Evolutionary conservation across 2,113 vertebrate species (phyloP).

Genomic region (Symphodus melops): DNA sequence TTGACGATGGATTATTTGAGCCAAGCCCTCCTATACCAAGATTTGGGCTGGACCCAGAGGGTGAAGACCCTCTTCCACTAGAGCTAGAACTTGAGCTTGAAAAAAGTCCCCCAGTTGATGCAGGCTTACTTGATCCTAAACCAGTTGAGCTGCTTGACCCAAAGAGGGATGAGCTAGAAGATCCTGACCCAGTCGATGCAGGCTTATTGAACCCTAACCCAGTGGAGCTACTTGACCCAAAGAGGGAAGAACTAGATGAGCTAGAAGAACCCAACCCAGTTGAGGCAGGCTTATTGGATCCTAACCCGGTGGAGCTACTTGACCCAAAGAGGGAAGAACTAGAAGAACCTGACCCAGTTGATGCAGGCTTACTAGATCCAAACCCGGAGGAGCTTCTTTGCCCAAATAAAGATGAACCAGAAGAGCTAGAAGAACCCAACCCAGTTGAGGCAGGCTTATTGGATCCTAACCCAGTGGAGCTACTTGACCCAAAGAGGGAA

Average conservation of each 20-base stretch:
- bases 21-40: no score
- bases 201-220: constrained; percentile 1
- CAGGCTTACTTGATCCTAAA: constrained; percentile 11
- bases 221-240: no score
- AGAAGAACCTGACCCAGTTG: no score
- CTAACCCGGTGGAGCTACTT: no score
- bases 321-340: no score
- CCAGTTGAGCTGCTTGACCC: neutral
- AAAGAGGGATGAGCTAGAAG: neutral
- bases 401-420: constrained; percentile 3
- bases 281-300: no score
- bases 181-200: neutral
- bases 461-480: neutral
- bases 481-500: neutral
- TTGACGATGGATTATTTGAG: neutral
- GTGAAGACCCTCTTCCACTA: constrained; percentile 22
- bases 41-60: neutral
- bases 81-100: constrained; percentile 14
- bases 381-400: neutral
- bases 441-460: constrained; percentile 32
- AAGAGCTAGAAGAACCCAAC: constrained; percentile 1
- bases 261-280: no score
- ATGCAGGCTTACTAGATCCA: neutral
- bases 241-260: no score
- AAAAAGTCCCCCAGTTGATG: constrained; percentile 7